Evolutionary conservation across 2,113 vertebrate species (phyloP).

Genomic region (Cisticola juncidis): DNA sequence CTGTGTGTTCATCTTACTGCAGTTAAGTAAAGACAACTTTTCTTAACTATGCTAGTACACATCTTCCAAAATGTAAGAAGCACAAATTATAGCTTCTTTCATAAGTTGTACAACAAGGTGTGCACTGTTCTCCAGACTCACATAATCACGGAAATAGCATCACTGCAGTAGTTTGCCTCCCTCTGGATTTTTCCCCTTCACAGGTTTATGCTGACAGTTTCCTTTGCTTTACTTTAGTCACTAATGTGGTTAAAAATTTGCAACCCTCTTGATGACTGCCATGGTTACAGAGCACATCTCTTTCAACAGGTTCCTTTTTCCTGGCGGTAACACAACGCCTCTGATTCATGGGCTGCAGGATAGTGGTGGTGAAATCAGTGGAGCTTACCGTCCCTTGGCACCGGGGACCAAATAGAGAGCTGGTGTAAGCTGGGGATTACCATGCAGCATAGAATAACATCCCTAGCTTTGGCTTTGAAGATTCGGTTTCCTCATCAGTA

Average conservation of each 20-base stretch:
- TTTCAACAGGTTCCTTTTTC: conserved; percentile 61
- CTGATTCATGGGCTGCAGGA: conserved; percentile 37
- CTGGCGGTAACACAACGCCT: not conserved
- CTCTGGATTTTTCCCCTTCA: conserved; percentile 54
- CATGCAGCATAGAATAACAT: not conserved
- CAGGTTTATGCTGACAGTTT: conserved; percentile 27
- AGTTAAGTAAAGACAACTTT: not conserved
- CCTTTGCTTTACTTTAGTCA: conserved; percentile 35
- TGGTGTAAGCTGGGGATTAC: not conserved
- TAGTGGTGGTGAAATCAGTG: conserved; percentile 1
- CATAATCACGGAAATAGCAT: conserved; percentile 34
- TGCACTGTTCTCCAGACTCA: conserved; percentile 49
- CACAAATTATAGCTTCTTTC: not conserved
- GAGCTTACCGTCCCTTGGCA: not conserved
- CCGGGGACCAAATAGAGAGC: not conserved
- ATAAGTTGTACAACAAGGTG: conserved; percentile 26
- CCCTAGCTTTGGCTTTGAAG: not conserved
- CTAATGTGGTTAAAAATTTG: conserved; percentile 48
- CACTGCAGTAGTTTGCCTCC: conserved; percentile 8
- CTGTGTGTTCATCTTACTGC: not conserved
- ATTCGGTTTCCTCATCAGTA: not conserved
- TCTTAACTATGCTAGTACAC: not conserved
- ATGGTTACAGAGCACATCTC: conserved; percentile 56
- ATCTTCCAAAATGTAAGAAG: not conserved
- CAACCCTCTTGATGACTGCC: conserved; percentile 38